Evolutionary conservation across 2,113 vertebrate species (phyloP).

Genomic region (Campylomormyrus numenius): DNA sequence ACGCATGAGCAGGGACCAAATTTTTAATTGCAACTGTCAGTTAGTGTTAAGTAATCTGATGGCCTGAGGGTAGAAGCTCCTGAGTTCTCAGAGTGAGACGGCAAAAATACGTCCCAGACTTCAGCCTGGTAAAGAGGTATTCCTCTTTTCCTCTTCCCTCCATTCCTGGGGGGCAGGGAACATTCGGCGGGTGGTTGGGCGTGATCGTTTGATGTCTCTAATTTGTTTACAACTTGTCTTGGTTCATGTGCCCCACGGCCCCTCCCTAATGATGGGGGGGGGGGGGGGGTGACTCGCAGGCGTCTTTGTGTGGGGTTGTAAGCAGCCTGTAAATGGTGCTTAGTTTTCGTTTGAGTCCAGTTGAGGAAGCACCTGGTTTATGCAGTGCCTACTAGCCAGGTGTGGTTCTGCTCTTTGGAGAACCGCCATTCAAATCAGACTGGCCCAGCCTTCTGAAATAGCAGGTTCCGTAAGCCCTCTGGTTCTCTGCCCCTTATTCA

Average conservation of each 20-base stretch:
- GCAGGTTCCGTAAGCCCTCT: neutral
- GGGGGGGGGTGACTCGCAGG: neutral
- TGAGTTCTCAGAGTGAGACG: neutral
- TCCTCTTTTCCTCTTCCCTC: neutral
- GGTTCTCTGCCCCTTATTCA: neutral
- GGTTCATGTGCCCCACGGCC: slow-evolving; percentile 2
- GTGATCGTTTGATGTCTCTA: slow-evolving; percentile 11
- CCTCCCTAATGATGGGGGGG: neutral
- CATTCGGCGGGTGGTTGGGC: neutral
- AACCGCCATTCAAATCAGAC: neutral
- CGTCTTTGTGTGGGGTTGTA: slow-evolving; percentile 4
- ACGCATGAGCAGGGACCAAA: neutral
- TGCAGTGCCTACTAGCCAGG: neutral
- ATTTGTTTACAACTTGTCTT: slow-evolving; percentile 21
- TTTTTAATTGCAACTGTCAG: neutral
- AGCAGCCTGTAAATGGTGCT: slow-evolving; percentile 20
- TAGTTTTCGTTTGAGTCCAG: slow-evolving; percentile 16
- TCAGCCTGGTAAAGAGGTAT: neutral
- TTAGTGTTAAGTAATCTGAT: neutral
- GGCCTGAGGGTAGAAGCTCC: neutral
- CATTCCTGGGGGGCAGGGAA: neutral
- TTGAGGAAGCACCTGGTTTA: neutral
- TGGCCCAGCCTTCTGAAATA: neutral
- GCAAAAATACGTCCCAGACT: neutral
- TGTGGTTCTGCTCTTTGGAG: neutral